Evolutionary conservation across 2,113 vertebrate species (phyloP), one percentile per base, ranked within the genome.

Genomic region (Tautogolabrus adspersus): DNA sequence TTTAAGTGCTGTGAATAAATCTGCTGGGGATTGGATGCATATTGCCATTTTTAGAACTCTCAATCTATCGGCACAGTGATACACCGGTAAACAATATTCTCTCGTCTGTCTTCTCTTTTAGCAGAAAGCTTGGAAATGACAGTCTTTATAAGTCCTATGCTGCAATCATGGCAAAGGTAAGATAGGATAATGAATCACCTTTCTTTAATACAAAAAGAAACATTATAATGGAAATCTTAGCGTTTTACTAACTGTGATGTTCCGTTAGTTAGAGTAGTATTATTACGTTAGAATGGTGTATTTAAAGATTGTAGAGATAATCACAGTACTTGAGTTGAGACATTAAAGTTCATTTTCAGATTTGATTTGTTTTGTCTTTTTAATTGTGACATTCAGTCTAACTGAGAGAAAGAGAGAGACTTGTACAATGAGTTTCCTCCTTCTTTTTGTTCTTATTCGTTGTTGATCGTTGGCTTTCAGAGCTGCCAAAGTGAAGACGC

Each of bases 161-260:
- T 92, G 94, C 96, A 74, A 97, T 98, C 77, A 97, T 99, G 97
- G 96, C 96, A 83, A 96, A 97, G 96, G 97, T 99, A 95, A 92
- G 21, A 47, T 18, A 71, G 42, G 23, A 22, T n/a, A 23, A 11
- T 68, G 8, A 37, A 23, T 75, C 5, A 44, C 34, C 8, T 21
- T 66, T 8, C 34, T 58, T 5, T 81, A 10, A 38, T 34, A 3
- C 19, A 6, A 59, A 5, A 6, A 13, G 46, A 38, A 22, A 23
- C 21, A 30, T 12, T 62, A 16, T 26, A 2, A 34, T 30, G 21
- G 16, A 5, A 2, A 16, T 10, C 3, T 7, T 19, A 18, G 1
- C 5, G 6, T 15, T 18, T 18, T 3, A 19, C 47, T 49, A 18
- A 18, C 47, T 19, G 16, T 49, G 0, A 18, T 49, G 47, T 46